Evolutionary conservation across 2,888 invertebrate genomes (phyloP), one percentile per base, ranked within the genome.

Genomic region (Chesias legatella): DNA sequence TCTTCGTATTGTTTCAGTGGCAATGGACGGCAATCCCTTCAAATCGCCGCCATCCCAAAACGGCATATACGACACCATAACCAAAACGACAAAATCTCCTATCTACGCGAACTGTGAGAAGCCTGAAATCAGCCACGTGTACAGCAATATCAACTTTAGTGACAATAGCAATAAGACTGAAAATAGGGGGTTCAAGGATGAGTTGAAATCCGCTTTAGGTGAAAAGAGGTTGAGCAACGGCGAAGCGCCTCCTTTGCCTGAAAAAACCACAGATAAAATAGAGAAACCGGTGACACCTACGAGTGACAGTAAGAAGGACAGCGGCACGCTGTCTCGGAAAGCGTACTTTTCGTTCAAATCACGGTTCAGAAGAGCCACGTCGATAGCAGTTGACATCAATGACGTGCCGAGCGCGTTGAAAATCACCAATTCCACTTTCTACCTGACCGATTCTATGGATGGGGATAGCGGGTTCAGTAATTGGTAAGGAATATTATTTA

Each of bases 391-490:
- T 9, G 90, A 90, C 47, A 81, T 89, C 11, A 88, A 89, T 29
- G 89, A 90, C n/a, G 77, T 89, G 25, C 89, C 89, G 0, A 88
- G 88, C 49, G 83, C 90, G 1, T 56, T 91, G 38, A 88, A 89
- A 56, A 86, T 90, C 29, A 90, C 92, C 0, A 91, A 91, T 51
- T 93, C 94, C 32, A 93, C 93, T 0, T 94, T 94, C 71, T 94
- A 94, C 63, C 72, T 94, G 56, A 92, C 92, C 32, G 92, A 93
- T 51, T 90, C 91, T 0, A 90, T 91, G 56, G 91, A 92, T 57
- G 88, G 91, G 1, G 92, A 92, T 62, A 91, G 91, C 1, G 91
- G 91, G 21, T 91, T 91, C 56, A 90, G 88, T 53, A 83, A 88
- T 54, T 84, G 88, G 89, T 88, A 63, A 76, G 75, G 54, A 33